Percentiles rank a stretch among this genome's conserved stretches.
These are phyloP conservation scores for Peromyscus melanophrys DNA, from an alignment of 2,797 vertebrate species.

Conservation along the genomic window DNA sequence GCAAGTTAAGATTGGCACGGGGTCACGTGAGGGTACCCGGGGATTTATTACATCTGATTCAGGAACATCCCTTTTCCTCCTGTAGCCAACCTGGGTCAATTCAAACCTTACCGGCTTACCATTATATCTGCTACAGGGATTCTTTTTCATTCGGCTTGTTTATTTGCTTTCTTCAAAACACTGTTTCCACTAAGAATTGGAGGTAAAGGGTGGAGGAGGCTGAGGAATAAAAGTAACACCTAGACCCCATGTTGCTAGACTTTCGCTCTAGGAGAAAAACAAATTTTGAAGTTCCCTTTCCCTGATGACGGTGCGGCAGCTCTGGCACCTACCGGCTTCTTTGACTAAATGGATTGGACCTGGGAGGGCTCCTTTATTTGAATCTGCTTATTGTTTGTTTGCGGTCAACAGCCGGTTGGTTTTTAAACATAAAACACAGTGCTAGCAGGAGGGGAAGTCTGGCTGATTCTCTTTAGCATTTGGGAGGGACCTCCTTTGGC, in stretches of 20 bases:
- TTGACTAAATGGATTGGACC: slow-evolving; percentile 61
- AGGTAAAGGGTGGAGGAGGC: slow-evolving; percentile 35
- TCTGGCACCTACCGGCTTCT: slow-evolving; percentile 61
- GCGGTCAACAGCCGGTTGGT: slow-evolving; percentile 42
- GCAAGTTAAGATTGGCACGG: neutral
- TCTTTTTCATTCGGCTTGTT: neutral
- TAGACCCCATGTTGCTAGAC: slow-evolving; percentile 39
- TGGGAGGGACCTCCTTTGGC: neutral
- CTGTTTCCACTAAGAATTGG: slow-evolving; percentile 54
- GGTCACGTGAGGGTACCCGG: neutral
- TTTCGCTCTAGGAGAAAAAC: slow-evolving; percentile 72
- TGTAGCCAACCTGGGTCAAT: slow-evolving; percentile 56
- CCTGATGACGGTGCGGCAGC: neutral
- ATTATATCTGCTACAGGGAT: slow-evolving; percentile 32
- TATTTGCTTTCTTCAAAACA: neutral
- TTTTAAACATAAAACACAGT: slow-evolving; percentile 68
- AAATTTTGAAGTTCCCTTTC: slow-evolving; percentile 66
- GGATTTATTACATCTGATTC: neutral
- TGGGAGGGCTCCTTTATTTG: slow-evolving; percentile 71
- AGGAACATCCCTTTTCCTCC: neutral
- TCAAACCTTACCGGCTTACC: slow-evolving; percentile 37
- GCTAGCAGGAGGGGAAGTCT: slow-evolving; percentile 57
- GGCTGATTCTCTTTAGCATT: slow-evolving; percentile 40
- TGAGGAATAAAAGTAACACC: slow-evolving; percentile 63
- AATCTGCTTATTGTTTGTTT: slow-evolving; percentile 80